A percentile compares a stretch with the other conserved stretches of the same genome.
These are phyloP conservation scores for Micrasema longulum DNA, from an alignment of 1,140 invertebrate species.

Conservation along the genomic window DNA sequence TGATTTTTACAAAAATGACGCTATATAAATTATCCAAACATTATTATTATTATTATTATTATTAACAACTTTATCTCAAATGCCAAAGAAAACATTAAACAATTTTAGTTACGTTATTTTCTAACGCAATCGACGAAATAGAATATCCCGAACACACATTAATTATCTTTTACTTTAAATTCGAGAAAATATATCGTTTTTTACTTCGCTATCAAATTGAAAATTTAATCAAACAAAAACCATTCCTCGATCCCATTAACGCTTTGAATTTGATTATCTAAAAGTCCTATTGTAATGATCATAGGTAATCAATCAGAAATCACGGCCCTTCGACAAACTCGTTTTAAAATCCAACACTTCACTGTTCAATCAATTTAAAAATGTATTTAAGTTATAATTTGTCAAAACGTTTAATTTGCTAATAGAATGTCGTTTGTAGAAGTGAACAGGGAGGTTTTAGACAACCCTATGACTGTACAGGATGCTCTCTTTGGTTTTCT, in stretches of 20 bases:
- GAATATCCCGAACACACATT: too few relatives aligned
- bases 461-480: conserved; percentile 3
- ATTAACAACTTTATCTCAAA: too few relatives aligned
- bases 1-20: too few relatives aligned
- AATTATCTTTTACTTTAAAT: too few relatives aligned
- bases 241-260: conserved; percentile 15
- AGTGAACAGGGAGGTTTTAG: background rate
- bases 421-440: conserved; percentile 37
- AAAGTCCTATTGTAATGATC: background rate
- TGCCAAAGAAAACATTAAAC: too few relatives aligned
- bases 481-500: too few relatives aligned
- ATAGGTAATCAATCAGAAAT: conserved; percentile 29
- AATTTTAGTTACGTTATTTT: too few relatives aligned
- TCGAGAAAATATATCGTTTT: too few relatives aligned
- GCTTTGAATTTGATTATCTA: background rate
- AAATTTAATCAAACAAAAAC: conserved; percentile 8
- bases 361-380: conserved; percentile 48
- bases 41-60: too few relatives aligned
- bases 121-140: too few relatives aligned
- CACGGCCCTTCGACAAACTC: conserved; percentile 37
- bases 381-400: conserved; percentile 38
- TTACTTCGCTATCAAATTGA: background rate
- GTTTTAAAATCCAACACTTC: conserved; percentile 34
- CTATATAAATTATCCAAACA: too few relatives aligned
- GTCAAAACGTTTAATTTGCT: conserved; percentile 49